Evolutionary conservation across 2,113 vertebrate genomes (phyloP).

Genomic region (Phyllostomus hastatus): DNA sequence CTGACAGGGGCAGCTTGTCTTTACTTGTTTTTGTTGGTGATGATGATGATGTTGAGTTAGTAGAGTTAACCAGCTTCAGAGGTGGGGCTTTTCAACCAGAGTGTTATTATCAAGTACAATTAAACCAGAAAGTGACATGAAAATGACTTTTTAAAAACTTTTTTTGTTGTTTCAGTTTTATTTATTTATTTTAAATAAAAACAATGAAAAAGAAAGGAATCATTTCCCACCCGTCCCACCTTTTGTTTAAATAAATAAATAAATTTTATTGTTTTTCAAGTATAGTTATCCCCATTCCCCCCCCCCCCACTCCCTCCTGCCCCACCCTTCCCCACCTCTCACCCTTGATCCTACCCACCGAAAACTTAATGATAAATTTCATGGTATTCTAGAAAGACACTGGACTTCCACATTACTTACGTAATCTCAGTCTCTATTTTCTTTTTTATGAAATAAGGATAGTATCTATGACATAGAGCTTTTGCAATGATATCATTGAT

Average conservation of each 20-base stretch:
- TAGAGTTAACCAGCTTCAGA: slow-evolving; percentile 16
- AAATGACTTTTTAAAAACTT: neutral
- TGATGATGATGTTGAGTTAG: neutral
- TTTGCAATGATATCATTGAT: neutral
- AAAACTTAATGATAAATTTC: neutral
- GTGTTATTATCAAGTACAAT: neutral
- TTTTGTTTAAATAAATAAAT: too few relatives aligned
- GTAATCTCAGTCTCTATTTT: neutral
- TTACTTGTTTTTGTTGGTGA: neutral
- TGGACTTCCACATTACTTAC: neutral
- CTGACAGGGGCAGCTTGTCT: neutral
- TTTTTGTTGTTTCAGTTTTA: too few relatives aligned
- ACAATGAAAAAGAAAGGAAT: too few relatives aligned
- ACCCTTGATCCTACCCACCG: neutral
- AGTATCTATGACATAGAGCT: neutral
- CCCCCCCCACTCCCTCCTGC: too few relatives aligned
- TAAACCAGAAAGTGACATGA: neutral
- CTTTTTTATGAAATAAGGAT: neutral
- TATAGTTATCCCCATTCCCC: too few relatives aligned
- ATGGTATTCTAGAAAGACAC: neutral
- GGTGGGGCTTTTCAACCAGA: neutral
- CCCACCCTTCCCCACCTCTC: too few relatives aligned
- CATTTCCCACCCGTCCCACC: too few relatives aligned
- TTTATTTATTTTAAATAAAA: too few relatives aligned
- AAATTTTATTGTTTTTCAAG: too few relatives aligned